These are phyloP conservation scores for Siphamia tubifer DNA, from an alignment of 2,113 vertebrate species.

Conservation along the genomic window DNA sequence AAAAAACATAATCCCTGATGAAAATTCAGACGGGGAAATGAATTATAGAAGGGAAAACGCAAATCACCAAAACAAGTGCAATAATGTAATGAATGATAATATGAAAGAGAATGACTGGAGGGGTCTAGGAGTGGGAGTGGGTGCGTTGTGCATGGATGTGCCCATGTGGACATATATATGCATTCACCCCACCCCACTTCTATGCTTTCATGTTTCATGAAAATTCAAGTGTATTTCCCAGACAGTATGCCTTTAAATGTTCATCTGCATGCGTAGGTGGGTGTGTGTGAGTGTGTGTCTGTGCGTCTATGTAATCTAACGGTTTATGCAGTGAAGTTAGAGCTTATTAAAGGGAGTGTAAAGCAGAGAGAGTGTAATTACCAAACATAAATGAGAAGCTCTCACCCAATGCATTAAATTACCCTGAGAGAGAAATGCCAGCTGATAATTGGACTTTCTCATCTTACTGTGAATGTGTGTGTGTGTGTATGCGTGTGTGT, in stretches of 20 bases:
- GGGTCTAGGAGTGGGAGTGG: constrained; percentile 13
- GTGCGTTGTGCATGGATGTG: background rate
- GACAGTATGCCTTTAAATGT: constrained; percentile 50
- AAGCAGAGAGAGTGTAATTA: constrained; percentile 78
- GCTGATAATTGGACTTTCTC: constrained; percentile 77
- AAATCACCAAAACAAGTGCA: constrained; percentile 63
- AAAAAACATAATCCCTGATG: constrained; percentile 69
- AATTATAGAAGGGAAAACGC: constrained; percentile 51
- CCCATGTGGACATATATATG: background rate
- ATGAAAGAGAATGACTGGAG: constrained; percentile 1
- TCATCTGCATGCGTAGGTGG: constrained; percentile 36
- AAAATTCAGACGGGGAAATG: constrained; percentile 65
- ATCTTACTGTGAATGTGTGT: constrained; percentile 33
- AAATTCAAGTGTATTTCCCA: constrained; percentile 17
- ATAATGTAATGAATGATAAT: constrained; percentile 69
- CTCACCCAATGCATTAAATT: constrained; percentile 78
- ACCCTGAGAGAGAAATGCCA: constrained; percentile 73
- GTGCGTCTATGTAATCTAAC: constrained; percentile 54
- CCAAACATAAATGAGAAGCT: constrained; percentile 79
- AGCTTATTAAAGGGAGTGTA: constrained; percentile 79
- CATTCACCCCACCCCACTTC: background rate
- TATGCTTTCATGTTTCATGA: background rate
- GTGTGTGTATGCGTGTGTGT: background rate
- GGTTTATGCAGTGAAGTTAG: constrained; percentile 76
- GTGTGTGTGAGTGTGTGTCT: constrained; percentile 6